Base-by-base conservation (phyloP, 2,888 invertebrate species). In the Campoplex nolae region DNA sequence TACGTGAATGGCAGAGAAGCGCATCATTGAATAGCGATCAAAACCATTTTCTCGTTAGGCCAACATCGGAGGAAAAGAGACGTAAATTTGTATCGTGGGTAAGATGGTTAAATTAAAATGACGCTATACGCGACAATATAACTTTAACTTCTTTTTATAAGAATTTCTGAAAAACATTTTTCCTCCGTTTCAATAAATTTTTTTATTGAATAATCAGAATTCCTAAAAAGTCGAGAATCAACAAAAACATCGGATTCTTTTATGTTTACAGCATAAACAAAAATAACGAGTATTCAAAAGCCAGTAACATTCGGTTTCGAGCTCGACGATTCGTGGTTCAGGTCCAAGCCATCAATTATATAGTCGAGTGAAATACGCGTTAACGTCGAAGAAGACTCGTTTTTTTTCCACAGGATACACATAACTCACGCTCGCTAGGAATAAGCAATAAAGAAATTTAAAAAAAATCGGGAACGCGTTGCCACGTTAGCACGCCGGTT, bases 11-110 rank as follows among this genome's bases (percentile, higher is more conserved):
- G n/a, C 73, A 38, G n/a, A 38, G n/a, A 42, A 32, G 58, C 32
- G 65, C 68, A 74, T 35, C 48, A 78, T 85, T 68, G 56, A 82
- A 78, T 74, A 28, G 58, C 67, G 35, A 82, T 85, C 68, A 67
- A 58, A 54, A 82, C 70, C 13, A 28, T 75, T 62, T 62, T 45
- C 75, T 62, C 75, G 62, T 56, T 42, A 58, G 62, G n/a, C 32
- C n/a, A 68, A 62, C 32, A 62, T 62, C 28, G 58, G 1, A 32
- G 62, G 1, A 32, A 28, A 62, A 62, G 16, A 62, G 16, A 13
- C 32, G 62, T 62, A 32, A 32, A 62, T 62, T 62, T 32, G 62
- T 62, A 62, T 32, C 32, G 32, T 32, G 2, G 32, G 32, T 13
- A 62, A 62, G 32, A 62, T 32, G 16, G 32, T 16, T 16, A 32